These are phyloP conservation scores for Coptodon bakossiorum DNA, from an alignment of 2,113 vertebrate genomes.

Conservation along the genomic window DNA sequence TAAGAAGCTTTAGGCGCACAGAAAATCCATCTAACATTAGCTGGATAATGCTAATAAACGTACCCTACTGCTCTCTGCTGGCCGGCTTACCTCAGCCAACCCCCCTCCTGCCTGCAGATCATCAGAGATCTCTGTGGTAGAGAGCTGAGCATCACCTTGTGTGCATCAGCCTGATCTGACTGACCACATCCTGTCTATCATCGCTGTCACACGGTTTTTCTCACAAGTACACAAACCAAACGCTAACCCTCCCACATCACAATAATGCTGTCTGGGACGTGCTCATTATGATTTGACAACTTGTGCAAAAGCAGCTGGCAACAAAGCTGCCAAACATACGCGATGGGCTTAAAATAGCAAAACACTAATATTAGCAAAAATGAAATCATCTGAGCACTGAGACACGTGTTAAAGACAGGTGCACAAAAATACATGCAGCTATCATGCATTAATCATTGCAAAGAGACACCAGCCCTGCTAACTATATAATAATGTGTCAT, in stretches of 20 bases:
- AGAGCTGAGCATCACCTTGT: constrained; percentile 30
- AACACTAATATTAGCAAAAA: constrained; percentile 53
- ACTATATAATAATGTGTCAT: not conserved
- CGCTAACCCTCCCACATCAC: not conserved
- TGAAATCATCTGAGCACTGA: constrained; percentile 46
- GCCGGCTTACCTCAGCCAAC: constrained; percentile 19
- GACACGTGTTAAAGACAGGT: constrained; percentile 58
- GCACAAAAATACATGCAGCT: constrained; percentile 35
- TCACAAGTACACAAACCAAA: constrained; percentile 36
- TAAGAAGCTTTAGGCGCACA: not conserved
- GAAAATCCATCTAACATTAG: constrained; percentile 14
- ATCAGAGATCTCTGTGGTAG: constrained; percentile 28
- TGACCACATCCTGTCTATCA: constrained; percentile 72
- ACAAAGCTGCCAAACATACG: constrained; percentile 9
- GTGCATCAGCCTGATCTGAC: constrained; percentile 36
- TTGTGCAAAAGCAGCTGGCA: constrained; percentile 13
- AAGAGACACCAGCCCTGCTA: not conserved
- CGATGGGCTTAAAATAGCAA: constrained; percentile 55
- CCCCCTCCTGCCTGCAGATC: constrained; percentile 8
- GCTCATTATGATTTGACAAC: constrained; percentile 9
- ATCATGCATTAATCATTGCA: constrained; percentile 59
- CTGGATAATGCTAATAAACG: not conserved
- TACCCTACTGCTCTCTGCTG: constrained; percentile 38
- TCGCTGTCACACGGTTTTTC: constrained; percentile 32
- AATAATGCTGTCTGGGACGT: not conserved